phyloP scores from a whole-genome alignment of 2,113 vertebrate species.

The Chionomys nivalis region DNA sequence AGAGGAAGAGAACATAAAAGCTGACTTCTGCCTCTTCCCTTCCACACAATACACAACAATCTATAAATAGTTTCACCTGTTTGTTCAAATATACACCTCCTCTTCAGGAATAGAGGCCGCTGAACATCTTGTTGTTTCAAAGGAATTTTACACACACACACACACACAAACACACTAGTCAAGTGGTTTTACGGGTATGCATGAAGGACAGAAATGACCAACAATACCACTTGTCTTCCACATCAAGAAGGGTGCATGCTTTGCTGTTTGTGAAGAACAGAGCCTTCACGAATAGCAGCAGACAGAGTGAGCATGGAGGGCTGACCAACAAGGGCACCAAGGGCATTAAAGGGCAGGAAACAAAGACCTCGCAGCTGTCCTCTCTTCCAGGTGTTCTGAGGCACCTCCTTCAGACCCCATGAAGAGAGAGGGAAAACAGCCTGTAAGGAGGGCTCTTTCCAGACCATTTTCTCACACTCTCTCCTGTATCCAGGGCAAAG shows the following conservation, averaged over 20 bases:
- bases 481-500: not conserved
- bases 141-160: not conserved
- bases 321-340: not conserved
- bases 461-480: not conserved
- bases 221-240: not conserved
- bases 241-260: not conserved
- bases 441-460: not conserved
- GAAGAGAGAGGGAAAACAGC: not conserved
- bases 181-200: not conserved
- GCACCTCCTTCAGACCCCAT: not conserved
- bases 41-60: not conserved
- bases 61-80: conserved; percentile 28
- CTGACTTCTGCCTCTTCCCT: not conserved
- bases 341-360: not conserved
- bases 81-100: conserved; percentile 2
- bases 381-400: not conserved
- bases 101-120: not conserved
- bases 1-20: not conserved
- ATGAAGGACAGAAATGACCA: not conserved
- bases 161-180: not conserved
- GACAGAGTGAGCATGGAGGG: not conserved
- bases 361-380: not conserved
- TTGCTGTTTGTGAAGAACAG: not conserved
- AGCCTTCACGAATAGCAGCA: not conserved
- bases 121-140: conserved; percentile 5